A percentile compares a stretch with the other conserved stretches of the same genome.
These are phyloP conservation scores for Chelonoidis abingdonii DNA, from an alignment of 2,113 vertebrate species.

Conservation along the genomic window DNA sequence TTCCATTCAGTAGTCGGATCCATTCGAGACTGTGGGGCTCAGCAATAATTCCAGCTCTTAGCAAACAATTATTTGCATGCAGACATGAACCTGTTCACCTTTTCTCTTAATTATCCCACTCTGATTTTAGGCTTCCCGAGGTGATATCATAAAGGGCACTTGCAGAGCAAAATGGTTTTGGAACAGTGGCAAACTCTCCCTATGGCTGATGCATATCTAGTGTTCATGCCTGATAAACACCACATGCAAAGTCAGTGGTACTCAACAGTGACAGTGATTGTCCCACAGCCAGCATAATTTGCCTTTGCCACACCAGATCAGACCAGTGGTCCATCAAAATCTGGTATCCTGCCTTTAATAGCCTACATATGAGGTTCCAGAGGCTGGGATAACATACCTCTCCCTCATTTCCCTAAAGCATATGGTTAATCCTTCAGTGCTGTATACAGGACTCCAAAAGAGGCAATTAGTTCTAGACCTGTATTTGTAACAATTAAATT, in stretches of 20 bases:
- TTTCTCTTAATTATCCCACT: neutral
- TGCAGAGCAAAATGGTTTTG: neutral
- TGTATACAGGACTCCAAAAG: neutral
- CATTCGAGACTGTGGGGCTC: rapidly evolving
- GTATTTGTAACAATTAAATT: neutral
- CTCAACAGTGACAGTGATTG: slow-evolving; percentile 9
- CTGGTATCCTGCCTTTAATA: neutral
- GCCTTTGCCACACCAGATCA: neutral
- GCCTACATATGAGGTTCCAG: neutral
- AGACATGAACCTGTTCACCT: neutral
- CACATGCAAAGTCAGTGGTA: neutral
- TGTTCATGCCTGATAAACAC: neutral
- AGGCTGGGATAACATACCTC: neutral
- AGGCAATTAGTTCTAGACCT: neutral
- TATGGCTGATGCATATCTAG: neutral
- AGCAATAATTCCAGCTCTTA: neutral
- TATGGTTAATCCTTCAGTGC: too few species aligned
- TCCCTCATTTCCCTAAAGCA: neutral
- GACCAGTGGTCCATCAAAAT: neutral
- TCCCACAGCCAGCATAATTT: neutral
- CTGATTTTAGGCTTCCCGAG: neutral
- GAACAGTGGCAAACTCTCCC: slow-evolving; percentile 5
- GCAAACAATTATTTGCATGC: neutral
- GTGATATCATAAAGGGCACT: neutral
- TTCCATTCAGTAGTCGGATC: neutral